phyloP scores from a whole-genome alignment of 2,113 vertebrate species.

The Rhea americana region DNA sequence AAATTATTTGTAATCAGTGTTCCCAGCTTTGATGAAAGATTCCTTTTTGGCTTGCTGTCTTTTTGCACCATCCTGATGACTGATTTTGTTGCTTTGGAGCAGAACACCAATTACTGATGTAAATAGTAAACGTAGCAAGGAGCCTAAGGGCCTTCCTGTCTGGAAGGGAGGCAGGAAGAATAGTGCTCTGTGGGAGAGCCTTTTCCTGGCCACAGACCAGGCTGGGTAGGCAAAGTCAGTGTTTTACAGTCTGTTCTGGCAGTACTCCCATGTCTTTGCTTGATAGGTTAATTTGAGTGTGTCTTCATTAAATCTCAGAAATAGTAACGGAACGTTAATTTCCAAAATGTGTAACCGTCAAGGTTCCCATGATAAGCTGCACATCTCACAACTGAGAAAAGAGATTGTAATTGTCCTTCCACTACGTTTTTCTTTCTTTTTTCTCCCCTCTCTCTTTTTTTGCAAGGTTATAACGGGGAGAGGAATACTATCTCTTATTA shows the following conservation, averaged over 20 bases:
- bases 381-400: background rate
- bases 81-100: background rate
- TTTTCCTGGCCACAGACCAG: background rate
- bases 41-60: background rate
- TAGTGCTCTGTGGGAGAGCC: too few species aligned
- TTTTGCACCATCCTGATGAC: background rate
- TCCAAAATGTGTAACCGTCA: background rate
- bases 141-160: background rate
- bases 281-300: background rate
- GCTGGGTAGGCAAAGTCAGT: background rate
- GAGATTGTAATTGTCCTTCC: background rate
- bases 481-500: background rate
- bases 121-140: background rate
- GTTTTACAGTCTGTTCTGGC: background rate
- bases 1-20: background rate
- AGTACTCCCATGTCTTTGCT: background rate
- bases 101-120: background rate
- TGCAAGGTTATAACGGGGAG: background rate
- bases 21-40: background rate
- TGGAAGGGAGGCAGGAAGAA: background rate
- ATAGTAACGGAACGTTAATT: background rate
- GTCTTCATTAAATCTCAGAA: background rate
- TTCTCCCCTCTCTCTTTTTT: background rate
- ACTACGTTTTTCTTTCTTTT: background rate
- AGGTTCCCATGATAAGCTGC: background rate